These are phyloP conservation scores for Eupelmus urozonus DNA, from an alignment of 2,888 invertebrate species.

Conservation along the genomic window DNA sequence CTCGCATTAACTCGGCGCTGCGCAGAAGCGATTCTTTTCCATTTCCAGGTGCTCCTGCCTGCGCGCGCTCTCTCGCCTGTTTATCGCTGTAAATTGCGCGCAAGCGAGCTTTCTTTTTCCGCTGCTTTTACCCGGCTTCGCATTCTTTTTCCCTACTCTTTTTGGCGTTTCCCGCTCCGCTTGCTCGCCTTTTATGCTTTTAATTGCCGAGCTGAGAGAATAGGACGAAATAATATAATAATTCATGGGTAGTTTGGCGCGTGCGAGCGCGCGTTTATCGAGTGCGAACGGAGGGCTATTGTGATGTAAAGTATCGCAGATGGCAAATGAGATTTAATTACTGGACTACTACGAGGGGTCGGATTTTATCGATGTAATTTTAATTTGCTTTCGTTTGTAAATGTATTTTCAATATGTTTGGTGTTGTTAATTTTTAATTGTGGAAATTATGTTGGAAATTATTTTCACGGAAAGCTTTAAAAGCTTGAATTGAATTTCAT, in stretches of 20 bases:
- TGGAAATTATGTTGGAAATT: too few relatives aligned
- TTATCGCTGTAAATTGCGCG: constrained; percentile 41
- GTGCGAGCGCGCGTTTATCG: too few relatives aligned
- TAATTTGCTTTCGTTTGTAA: too few relatives aligned
- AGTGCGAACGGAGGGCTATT: too few relatives aligned
- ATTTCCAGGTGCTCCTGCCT: background rate
- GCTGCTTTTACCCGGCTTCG: background rate
- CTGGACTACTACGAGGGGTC: too few relatives aligned
- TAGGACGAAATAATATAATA: constrained; percentile 30
- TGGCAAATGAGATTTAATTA: too few relatives aligned
- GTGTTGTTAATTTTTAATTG: too few relatives aligned
- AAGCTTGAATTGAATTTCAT: too few relatives aligned
- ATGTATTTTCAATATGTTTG: too few relatives aligned
- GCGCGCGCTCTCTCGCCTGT: constrained; percentile 9
- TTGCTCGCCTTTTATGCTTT: constrained; percentile 21
- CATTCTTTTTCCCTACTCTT: background rate
- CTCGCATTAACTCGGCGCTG: constrained; percentile 19
- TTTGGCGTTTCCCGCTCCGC: constrained; percentile 1
- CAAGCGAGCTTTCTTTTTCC: background rate
- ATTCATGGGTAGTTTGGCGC: constrained; percentile 26
- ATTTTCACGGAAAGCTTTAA: too few relatives aligned
- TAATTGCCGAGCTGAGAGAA: constrained; percentile 37
- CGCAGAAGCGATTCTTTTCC: constrained; percentile 13
- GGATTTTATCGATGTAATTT: too few relatives aligned
- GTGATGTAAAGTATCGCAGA: too few relatives aligned